A percentile compares a stretch with the other conserved stretches of the same genome.
phyloP scores from a whole-genome alignment of 2,113 vertebrate species.

The Mus spicilegus region DNA sequence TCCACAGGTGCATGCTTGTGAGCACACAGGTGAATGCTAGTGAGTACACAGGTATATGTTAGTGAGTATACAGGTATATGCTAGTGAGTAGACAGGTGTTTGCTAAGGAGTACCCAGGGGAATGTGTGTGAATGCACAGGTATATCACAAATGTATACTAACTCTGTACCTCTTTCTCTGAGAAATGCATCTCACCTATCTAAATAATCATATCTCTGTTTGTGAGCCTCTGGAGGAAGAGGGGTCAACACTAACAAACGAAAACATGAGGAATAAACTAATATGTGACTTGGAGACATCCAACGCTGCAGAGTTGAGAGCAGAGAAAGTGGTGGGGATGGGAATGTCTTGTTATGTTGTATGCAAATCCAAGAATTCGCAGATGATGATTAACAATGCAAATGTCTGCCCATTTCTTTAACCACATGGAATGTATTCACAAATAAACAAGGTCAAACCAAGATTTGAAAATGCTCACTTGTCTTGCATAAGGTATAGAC shows the following conservation, averaged over 20 bases:
- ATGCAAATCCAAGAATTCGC: neutral
- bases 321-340: neutral
- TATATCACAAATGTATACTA: neutral
- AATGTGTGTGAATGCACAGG: neutral
- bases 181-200: neutral
- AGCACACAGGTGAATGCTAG: too few relatives aligned
- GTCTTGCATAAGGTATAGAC: neutral
- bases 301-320: neutral
- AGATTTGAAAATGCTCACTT: constrained; percentile 40
- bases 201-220: neutral
- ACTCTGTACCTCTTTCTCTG: neutral
- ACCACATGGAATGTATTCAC: neutral
- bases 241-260: neutral
- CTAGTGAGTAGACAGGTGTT: too few relatives aligned
- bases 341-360: neutral
- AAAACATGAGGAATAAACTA: neutral
- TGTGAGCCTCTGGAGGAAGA: neutral
- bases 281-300: neutral
- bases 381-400: neutral
- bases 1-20: too few relatives aligned
- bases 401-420: neutral
- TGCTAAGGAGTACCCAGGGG: too few relatives aligned
- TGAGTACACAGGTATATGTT: too few relatives aligned
- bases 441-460: neutral
- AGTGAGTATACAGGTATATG: too few relatives aligned